phyloP scores from a whole-genome alignment of 92 coral and sea anemone species.

The Epizoanthus illoricatus region DNA sequence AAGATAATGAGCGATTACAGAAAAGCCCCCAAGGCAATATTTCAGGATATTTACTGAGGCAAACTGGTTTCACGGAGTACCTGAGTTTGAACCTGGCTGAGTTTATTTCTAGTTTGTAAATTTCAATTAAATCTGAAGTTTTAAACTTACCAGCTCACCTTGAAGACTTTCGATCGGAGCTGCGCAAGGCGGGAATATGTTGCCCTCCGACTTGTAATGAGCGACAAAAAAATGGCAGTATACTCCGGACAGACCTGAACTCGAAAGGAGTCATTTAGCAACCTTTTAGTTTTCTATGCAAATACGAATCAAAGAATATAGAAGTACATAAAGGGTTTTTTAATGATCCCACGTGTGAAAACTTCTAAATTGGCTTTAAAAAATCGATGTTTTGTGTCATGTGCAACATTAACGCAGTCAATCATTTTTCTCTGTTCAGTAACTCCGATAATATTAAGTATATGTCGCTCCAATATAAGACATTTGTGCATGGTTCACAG shows the following conservation, averaged over 20 bases:
- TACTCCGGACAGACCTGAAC: constrained; percentile 14
- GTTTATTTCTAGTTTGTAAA: background rate
- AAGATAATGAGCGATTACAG: constrained; percentile 30
- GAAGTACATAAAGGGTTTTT: constrained; percentile 45
- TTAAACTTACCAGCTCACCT: constrained; percentile 20
- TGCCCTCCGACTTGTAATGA: constrained; percentile 21
- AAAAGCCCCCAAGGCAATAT: constrained; percentile 13
- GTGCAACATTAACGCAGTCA: constrained; percentile 10
- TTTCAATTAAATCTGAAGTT: constrained; percentile 1
- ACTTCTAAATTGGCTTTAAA: constrained; percentile 39
- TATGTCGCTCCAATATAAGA: background rate
- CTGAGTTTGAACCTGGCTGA: constrained; percentile 1
- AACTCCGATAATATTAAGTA: constrained; percentile 10
- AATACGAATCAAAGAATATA: constrained; percentile 32
- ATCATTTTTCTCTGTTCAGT: constrained; percentile 10
- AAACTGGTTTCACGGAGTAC: background rate
- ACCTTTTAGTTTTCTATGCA: constrained; percentile 45
- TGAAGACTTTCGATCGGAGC: background rate
- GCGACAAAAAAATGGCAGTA: constrained; percentile 10
- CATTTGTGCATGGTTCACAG: background rate
- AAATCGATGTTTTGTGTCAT: constrained; percentile 30
- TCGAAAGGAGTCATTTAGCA: constrained; percentile 43
- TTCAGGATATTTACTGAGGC: background rate
- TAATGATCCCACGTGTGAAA: constrained; percentile 49
- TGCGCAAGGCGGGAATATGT: background rate